Conservation (phyloP, 1,140 invertebrate genomes). For the Brachionus calyciflorus region DNA sequence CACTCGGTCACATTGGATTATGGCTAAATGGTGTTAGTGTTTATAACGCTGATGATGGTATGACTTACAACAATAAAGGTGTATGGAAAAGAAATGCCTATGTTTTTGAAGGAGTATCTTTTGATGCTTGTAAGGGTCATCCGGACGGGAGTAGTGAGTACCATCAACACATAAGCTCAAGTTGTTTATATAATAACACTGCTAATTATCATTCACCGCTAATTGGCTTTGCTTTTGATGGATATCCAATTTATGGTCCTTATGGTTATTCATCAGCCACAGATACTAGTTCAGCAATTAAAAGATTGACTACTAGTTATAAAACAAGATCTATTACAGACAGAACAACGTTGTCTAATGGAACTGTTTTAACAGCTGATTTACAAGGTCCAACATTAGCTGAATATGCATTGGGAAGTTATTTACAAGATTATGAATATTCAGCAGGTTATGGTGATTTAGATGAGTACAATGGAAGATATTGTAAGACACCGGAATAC, state of each 20-base stretch:
- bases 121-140: background rate
- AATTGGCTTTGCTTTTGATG: conserved; percentile 14
- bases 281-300: background rate
- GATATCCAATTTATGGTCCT: conserved; percentile 7
- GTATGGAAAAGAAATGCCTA: conserved; percentile 11
- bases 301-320: background rate
- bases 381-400: background rate
- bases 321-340: background rate
- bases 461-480: conserved; percentile 16
- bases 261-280: background rate
- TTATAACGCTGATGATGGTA: background rate
- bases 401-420: background rate
- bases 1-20: background rate
- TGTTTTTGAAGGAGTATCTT: background rate
- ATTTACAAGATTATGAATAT: conserved; percentile 10
- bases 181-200: background rate
- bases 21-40: conserved; percentile 3
- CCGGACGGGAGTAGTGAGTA: background rate
- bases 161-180: conserved; percentile 1
- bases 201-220: background rate
- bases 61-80: background rate
- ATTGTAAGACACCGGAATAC: conserved; percentile 16
- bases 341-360: background rate
- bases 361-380: background rate
- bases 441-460: background rate